A percentile compares a stretch with the other conserved stretches of the same genome.
phyloP scores from a whole-genome alignment of 1,140 invertebrate genomes.

The Popillia japonica region DNA sequence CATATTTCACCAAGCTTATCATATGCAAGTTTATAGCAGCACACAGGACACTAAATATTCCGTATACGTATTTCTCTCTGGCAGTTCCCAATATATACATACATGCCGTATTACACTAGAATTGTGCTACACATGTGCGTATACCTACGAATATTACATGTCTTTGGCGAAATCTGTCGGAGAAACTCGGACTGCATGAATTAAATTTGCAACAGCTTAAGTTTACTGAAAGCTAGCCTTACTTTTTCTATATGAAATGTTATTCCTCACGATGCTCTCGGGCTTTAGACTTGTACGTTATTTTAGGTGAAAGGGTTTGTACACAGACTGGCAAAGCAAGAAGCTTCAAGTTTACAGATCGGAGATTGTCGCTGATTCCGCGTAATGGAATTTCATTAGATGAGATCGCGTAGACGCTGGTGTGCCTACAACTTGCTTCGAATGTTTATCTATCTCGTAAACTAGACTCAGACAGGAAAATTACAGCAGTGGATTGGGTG shows the following conservation, averaged over 20 bases:
- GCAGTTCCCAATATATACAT: neutral
- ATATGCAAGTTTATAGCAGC: too few species aligned
- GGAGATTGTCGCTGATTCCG: slow-evolving; percentile 15
- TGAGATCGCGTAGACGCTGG: slow-evolving; percentile 14
- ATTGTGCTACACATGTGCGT: neutral
- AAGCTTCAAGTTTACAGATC: slow-evolving; percentile 22
- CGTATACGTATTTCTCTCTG: too few species aligned
- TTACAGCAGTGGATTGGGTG: neutral
- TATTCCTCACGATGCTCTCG: neutral
- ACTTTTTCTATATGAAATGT: neutral
- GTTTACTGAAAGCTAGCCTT: neutral
- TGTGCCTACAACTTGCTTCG: neutral
- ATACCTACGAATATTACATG: neutral
- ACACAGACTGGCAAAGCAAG: neutral
- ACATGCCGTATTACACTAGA: neutral
- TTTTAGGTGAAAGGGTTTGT: slow-evolving; percentile 25
- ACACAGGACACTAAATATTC: neutral
- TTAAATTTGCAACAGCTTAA: neutral
- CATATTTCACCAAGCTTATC: too few species aligned
- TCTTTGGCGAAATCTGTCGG: neutral
- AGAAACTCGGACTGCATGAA: neutral
- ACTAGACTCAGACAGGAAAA: slow-evolving; percentile 1
- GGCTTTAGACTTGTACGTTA: slow-evolving; percentile 27
- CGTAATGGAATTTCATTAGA: slow-evolving; percentile 34
- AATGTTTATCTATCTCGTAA: slow-evolving; percentile 18